Conservation (phyloP, 2,888 invertebrate genomes). For the Drosophila pegasa region DNA sequence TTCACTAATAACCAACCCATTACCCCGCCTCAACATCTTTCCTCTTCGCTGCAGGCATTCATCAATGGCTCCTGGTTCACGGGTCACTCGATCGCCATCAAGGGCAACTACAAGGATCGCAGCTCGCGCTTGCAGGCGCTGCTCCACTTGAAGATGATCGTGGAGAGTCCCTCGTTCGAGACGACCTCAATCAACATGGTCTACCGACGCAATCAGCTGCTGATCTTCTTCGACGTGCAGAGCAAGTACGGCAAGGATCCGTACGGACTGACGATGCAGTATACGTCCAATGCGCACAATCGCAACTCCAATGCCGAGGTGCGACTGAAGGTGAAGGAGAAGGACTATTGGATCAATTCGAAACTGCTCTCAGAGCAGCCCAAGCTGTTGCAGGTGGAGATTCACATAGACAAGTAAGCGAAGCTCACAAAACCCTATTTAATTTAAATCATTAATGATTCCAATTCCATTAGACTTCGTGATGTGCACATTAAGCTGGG, state of each 20-base stretch:
- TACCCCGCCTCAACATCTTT: no score
- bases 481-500: constrained; percentile 90
- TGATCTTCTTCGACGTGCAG: constrained; percentile 89
- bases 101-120: constrained; percentile 91
- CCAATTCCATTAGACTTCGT: constrained; percentile 86
- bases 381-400: constrained; percentile 88
- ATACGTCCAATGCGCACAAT: constrained; percentile 87
- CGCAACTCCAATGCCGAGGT: constrained; percentile 89
- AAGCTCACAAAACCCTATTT: no score
- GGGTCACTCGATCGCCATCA: constrained; percentile 87
- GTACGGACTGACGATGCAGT: constrained; percentile 89
- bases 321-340: constrained; percentile 87
- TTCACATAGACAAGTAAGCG: constrained; percentile 92
- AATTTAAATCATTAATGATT: background rate
- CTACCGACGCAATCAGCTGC: constrained; percentile 89
- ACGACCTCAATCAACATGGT: constrained; percentile 88
- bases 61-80: constrained; percentile 92
- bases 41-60: no score
- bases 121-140: constrained; percentile 89
- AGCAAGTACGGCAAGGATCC: constrained; percentile 87
- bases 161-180: constrained; percentile 90
- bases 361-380: constrained; percentile 88
- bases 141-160: constrained; percentile 89
- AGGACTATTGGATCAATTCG: constrained; percentile 89
- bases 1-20: no score